These are phyloP conservation scores for Epistrophe eligans DNA, from an alignment of 2,888 invertebrate genomes.

Conservation along the genomic window DNA sequence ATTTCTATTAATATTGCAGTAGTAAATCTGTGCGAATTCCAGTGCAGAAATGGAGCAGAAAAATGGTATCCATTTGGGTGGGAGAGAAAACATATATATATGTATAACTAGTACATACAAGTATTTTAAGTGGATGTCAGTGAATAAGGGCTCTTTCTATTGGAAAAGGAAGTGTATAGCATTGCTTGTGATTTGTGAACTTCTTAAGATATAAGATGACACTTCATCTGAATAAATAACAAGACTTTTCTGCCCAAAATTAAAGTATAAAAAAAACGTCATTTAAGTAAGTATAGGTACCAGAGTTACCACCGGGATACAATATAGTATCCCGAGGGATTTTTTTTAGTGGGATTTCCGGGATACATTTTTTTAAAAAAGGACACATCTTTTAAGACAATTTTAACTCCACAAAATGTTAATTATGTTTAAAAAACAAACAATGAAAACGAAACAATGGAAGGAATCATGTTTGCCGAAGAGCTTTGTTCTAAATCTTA, in stretches of 20 bases:
- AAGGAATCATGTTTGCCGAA: too few species aligned
- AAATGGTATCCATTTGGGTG: constrained; percentile 67
- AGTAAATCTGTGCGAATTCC: constrained; percentile 47
- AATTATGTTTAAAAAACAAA: too few species aligned
- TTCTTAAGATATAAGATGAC: not conserved
- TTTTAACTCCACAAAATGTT: too few species aligned
- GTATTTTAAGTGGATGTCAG: constrained; percentile 38
- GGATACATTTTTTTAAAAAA: too few species aligned
- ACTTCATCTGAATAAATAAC: not conserved
- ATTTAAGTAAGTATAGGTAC: not conserved
- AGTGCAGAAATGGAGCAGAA: constrained; percentile 70
- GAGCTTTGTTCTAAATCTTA: too few species aligned
- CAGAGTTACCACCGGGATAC: too few species aligned
- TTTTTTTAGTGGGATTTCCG: too few species aligned
- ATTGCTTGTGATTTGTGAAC: constrained; percentile 5
- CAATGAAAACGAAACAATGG: too few species aligned
- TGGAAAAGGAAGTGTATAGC: not conserved
- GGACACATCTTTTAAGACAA: too few species aligned
- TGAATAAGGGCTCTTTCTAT: constrained; percentile 33
- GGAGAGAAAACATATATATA: not conserved
- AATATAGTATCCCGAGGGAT: too few species aligned
- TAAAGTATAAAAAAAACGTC: not conserved
- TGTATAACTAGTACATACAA: not conserved
- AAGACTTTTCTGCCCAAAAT: not conserved
- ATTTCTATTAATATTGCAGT: constrained; percentile 63